Base-by-base conservation (phyloP, 2,797 vertebrate genomes). In the Girardinus metallicus region DNA sequence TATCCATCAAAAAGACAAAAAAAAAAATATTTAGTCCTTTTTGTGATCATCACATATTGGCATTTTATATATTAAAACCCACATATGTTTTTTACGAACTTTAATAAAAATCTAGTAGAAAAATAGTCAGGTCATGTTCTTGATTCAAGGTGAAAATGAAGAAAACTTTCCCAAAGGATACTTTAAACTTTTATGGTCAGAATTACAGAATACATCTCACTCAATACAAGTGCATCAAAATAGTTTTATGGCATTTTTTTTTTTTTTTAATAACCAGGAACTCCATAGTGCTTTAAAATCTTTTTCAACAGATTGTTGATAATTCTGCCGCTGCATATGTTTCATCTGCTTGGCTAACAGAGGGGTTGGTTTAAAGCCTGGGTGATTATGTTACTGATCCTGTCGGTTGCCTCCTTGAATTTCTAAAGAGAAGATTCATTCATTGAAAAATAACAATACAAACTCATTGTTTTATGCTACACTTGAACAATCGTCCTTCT, bases 401-500 rank as follows among this genome's bases (percentile, higher is more conserved):
- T 34, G 44, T 41, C 64, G 72, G 51, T 66, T 57, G 12, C 18
- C 26, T 47, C 4, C 8, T 29, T 29, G 18, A 1, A 66, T n/a
- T 53, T 79, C 5, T 8, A 79, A 47, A 12, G 21, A 9, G 23
- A 23, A 51, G 64, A 64, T 34, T 75, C 55, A 49, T 74, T 79
- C 2, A 10, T 57, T 47, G 57, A 80, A 71, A 53, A 75, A 66
- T 18, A 51, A 53, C 26, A 16, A n/a, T 70, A 11, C 39, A n/a
- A 43, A 44, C 13, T 26, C 11, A 70, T 16, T 71, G 44, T 43
- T 12, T 39, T 47, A 43, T 39, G 62, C 1, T 47, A 36, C 53
- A 46, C 31, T 23, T 46, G 73, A 83, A 47, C 41, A 60, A 84
- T 80, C 68, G 47, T 66, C 72, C 41, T 60, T 60, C n/a, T 60